phyloP scores from a whole-genome alignment of 1,140 invertebrate species.

The Heliconius hermathena region DNA sequence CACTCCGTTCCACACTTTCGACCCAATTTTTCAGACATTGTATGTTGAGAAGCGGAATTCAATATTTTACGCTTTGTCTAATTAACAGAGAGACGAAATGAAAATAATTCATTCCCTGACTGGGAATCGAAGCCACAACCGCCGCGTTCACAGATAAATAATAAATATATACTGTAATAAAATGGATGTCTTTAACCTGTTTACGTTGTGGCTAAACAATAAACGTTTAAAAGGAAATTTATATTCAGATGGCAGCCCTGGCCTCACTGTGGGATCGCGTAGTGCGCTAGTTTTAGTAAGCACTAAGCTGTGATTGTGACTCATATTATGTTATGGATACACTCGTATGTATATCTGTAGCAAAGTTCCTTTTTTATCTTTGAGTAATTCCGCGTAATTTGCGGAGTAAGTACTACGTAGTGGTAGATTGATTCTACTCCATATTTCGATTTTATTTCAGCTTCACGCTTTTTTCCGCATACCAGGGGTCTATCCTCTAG shows the following conservation, averaged over 20 bases:
- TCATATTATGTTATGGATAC: background rate
- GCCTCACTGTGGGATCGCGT: slow-evolving; percentile 20
- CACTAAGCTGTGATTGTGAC: slow-evolving; percentile 24
- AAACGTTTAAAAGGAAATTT: slow-evolving; percentile 24
- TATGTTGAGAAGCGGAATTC: too few relatives aligned
- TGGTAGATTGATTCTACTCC: too few relatives aligned
- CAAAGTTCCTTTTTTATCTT: background rate
- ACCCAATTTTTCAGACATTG: too few relatives aligned
- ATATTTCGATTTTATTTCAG: too few relatives aligned
- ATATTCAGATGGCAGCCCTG: slow-evolving; percentile 27
- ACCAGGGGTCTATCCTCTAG: too few relatives aligned
- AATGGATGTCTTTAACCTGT: background rate
- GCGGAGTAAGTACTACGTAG: background rate
- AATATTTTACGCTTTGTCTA: too few relatives aligned
- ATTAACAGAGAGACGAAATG: too few relatives aligned
- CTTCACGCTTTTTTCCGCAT: too few relatives aligned
- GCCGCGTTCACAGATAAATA: background rate
- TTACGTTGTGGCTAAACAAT: background rate
- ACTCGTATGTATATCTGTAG: background rate
- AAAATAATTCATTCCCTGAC: too few relatives aligned
- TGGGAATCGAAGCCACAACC: too few relatives aligned
- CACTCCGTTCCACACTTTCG: too few relatives aligned
- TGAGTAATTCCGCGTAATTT: background rate
- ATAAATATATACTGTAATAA: background rate
- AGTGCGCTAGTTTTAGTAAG: slow-evolving; percentile 28